phyloP scores from a whole-genome alignment of 2,797 vertebrate genomes.

The Otolemur crassicaudatus region DNA sequence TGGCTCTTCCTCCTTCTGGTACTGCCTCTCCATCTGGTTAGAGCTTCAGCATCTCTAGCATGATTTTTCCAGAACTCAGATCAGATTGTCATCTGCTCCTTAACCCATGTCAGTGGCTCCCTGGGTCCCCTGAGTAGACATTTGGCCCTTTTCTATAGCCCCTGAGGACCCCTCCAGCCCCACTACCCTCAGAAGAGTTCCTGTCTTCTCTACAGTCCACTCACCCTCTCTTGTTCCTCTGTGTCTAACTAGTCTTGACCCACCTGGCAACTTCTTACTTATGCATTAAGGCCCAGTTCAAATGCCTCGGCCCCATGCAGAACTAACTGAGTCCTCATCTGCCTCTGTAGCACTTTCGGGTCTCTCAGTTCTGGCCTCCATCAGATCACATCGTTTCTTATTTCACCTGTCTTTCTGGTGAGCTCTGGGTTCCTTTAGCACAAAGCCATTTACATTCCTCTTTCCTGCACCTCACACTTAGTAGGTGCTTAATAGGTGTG shows the following conservation, averaged over 20 bases:
- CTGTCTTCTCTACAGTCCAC: background rate
- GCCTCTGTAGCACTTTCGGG: background rate
- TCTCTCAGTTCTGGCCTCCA: background rate
- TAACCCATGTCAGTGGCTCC: background rate
- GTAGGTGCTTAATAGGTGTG: background rate
- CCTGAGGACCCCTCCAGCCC: too few relatives aligned
- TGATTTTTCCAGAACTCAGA: background rate
- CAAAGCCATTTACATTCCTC: background rate
- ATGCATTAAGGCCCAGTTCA: background rate
- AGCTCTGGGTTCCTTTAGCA: constrained; percentile 14
- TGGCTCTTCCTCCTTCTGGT: background rate
- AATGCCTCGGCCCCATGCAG: background rate
- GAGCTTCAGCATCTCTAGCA: background rate
- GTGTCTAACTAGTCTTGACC: background rate
- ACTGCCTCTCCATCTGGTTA: background rate
- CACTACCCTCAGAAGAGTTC: background rate
- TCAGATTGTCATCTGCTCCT: background rate
- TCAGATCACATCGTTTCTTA: background rate
- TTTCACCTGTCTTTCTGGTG: background rate
- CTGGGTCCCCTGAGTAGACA: background rate
- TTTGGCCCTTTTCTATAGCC: background rate
- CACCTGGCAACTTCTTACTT: background rate
- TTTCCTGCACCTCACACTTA: background rate
- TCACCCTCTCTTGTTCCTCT: background rate
- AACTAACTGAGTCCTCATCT: background rate